Evolutionary conservation across 2,888 invertebrate species (phyloP).

Genomic region (Petrophora chlorosata): DNA sequence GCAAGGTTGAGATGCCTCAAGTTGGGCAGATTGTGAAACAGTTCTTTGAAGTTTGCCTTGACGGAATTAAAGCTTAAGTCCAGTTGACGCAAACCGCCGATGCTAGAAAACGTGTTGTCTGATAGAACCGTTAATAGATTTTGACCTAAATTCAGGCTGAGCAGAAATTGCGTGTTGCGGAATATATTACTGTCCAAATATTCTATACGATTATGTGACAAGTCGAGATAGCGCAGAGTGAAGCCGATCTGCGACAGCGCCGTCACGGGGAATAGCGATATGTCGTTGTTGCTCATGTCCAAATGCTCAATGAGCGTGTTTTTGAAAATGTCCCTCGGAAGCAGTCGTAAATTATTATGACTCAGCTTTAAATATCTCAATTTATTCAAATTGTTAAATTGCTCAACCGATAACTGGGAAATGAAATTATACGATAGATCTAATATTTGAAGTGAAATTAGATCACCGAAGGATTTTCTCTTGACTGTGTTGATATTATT

Average conservation of each 20-base stretch:
- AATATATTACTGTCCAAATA: conserved; percentile 95
- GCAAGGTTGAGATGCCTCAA: conserved; percentile 90
- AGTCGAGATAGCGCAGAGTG: conserved; percentile 90
- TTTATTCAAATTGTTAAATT: conserved; percentile 90
- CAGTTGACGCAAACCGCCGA: conserved; percentile 90
- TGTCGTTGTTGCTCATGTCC: conserved; percentile 90
- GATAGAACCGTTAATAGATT: conserved; percentile 93
- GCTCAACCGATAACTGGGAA: conserved; percentile 90
- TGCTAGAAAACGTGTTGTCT: conserved; percentile 93
- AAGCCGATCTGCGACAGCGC: conserved; percentile 91
- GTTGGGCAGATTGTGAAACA: conserved; percentile 93
- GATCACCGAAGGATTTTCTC: conserved; percentile 90
- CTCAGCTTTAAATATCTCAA: conserved; percentile 89
- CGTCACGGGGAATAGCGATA: conserved; percentile 90
- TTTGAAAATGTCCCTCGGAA: conserved; percentile 91
- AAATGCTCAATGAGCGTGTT: conserved; percentile 91
- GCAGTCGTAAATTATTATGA: conserved; percentile 88
- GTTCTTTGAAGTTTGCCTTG: conserved; percentile 93
- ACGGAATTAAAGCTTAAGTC: conserved; percentile 92
- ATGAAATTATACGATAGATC: conserved; percentile 91
- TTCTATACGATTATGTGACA: conserved; percentile 91
- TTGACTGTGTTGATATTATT: conserved; percentile 89
- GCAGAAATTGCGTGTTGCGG: conserved; percentile 90
- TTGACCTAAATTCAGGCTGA: conserved; percentile 89
- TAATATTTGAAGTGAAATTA: conserved; percentile 89